Evolutionary conservation across 64 coral and sea anemone genomes (phyloP), one percentile per base, ranked within the genome.

Genomic region (Montipora capricornis): DNA sequence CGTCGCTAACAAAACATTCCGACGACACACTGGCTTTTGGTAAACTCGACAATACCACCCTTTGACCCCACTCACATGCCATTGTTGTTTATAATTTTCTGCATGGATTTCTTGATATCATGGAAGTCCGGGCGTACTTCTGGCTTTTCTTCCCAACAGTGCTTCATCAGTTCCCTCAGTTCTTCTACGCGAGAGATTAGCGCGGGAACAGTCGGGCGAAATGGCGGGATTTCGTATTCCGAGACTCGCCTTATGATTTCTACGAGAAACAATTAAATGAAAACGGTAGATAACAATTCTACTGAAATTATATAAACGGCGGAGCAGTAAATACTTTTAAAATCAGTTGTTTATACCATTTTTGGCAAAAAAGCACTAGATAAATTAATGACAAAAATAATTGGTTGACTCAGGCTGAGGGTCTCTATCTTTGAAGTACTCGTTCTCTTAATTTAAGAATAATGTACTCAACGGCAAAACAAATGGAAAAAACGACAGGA

Each of bases 31-130:
- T 57, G 6, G 6, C 53, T 6, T 57, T 57, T 57, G 53, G 53
- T 57, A 8, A 57, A 8, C 11, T 57, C 6, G 53, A 57, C 53
- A 57, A 57, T 57, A 11, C 53, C 11, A 6, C 53, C 53, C 11
- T 8, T 57, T 88, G 10, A 52, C 47, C 46, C 11, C 49, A 87
- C 95, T 96, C 96, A 99, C 97, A 99, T 96, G 78, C 95, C 92
- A 89, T 82, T 96, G 62, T 96, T 99, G 16, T 84, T 89, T n/a
- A 99, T 87, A 44, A 99, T 90, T 82, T 82, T 96, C 67, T 99
- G 68, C 92, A 99, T 96, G 49, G 87, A 88, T 90, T 99, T 99
- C 84, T 90, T 99, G 77, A 99, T 96, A 51, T 99, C 97, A 49
- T 91, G 67, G 50, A 99, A 99, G 17, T 94, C 89, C 49, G 95